Evolutionary conservation across 2,888 invertebrate species (phyloP), one percentile per base, ranked within the genome.

Genomic region (Acanthacorydalis orientalis): DNA sequence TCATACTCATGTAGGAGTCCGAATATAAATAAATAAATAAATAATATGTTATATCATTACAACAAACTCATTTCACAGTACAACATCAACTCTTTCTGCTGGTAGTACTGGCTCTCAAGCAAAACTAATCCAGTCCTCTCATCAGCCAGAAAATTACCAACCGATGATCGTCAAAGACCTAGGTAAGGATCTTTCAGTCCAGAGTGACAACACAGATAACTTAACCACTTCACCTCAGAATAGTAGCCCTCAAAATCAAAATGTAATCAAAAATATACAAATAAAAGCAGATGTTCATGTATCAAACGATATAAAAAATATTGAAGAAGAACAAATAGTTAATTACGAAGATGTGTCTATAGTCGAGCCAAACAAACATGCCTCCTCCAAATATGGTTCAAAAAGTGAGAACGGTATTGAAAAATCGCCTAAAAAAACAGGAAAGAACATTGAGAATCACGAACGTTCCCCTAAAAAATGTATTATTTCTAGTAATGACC

Each of bases 31-130:
- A 23, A 23, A 23, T 23, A 23, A 23, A 23, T 23, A 23, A 2
- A 23, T 23, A 23, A 6, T 23, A 23, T 23, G 23, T 23, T 6
- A 23, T 23, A 23, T 23, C 23, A 23, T 23, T 23, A 6, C 6
- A 23, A 23, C 23, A 23, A 12, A 37, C 37, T 12, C 37, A 37
- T 33, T 48, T 70, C 68, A 59, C 72, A 90, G 90, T 73, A 91
- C 91, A 60, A 90, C 91, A 57, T 91, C 91, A 59, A 92, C 92
- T 52, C 75, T 92, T 63, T 91, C 90, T 57, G 90, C 90, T 51
- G 90, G 91, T 62, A 91, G 90, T 68, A 90, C 90, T 46, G 87
- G 91, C 60, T 89, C 88, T 65, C 89, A 90, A 69, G 90, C 92
- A 50, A 80, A 89, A 60, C 78, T 92, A 61, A 89, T 92, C 64